phyloP scores from a whole-genome alignment of 2,797 vertebrate species.

The Scomberomorus guttatus region DNA sequence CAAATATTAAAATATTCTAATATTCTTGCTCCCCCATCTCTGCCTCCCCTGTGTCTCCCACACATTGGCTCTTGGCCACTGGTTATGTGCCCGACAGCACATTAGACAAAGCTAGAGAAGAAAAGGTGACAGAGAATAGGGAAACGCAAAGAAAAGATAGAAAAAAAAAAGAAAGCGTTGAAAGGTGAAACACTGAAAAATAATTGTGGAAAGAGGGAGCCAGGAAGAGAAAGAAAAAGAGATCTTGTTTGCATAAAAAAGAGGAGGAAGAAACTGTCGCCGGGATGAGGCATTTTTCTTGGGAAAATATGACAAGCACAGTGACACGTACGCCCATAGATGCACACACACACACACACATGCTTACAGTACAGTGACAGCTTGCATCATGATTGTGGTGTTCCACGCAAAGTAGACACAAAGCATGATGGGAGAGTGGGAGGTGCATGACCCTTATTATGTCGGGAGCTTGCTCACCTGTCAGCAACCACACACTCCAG shows the following conservation, averaged over 20 bases:
- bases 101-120: constrained; percentile 26
- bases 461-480: constrained; percentile 64
- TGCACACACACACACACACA: constrained; percentile 23
- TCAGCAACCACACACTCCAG: constrained; percentile 31
- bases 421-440: constrained; percentile 63
- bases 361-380: constrained; percentile 42
- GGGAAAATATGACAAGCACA: constrained; percentile 67
- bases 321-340: constrained; percentile 38
- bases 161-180: neutral
- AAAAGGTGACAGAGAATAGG: neutral
- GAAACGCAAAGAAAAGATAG: constrained; percentile 27
- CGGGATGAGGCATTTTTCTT: constrained; percentile 52
- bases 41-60: constrained; percentile 41
- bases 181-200: constrained; percentile 25
- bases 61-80: constrained; percentile 48
- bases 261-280: constrained; percentile 64
- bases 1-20: constrained; percentile 33
- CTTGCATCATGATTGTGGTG: constrained; percentile 47
- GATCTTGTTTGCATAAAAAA: constrained; percentile 36
- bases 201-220: constrained; percentile 19
- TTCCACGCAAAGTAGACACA: constrained; percentile 42
- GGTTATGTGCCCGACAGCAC: constrained; percentile 47
- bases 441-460: constrained; percentile 61
- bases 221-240: constrained; percentile 8
- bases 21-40: constrained; percentile 7